phyloP scores from a whole-genome alignment of 35 echinoderm and acorn worm genomes.

The Apostichopus japonicus region DNA sequence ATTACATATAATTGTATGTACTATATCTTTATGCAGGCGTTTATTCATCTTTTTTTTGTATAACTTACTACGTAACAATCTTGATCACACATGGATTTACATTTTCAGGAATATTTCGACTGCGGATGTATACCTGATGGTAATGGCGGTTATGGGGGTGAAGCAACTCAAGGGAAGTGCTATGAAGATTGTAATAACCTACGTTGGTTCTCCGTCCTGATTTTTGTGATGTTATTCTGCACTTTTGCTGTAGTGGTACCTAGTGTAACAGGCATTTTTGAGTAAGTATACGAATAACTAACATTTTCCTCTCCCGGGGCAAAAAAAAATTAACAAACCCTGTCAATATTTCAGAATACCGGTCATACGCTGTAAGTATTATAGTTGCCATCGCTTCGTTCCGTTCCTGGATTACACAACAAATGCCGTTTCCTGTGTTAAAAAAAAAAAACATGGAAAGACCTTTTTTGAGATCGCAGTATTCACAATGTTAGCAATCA shows the following conservation, averaged over 20 bases:
- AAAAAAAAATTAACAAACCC: neutral
- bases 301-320: too few relatives aligned
- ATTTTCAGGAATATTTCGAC: slow-evolving; percentile 47
- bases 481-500: too few relatives aligned
- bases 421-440: too few relatives aligned
- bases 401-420: too few relatives aligned
- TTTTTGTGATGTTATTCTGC: slow-evolving; percentile 63
- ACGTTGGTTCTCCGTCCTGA: slow-evolving; percentile 31
- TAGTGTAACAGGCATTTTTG: slow-evolving; percentile 69
- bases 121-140: slow-evolving; percentile 58
- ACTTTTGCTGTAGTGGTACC: slow-evolving; percentile 78
- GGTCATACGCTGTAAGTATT: neutral
- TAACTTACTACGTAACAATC: neutral
- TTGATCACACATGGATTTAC: neutral
- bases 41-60: neutral
- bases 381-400: neutral
- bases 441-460: too few relatives aligned
- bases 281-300: slow-evolving; percentile 40
- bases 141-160: slow-evolving; percentile 5
- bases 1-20: too few relatives aligned
- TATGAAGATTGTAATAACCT: slow-evolving; percentile 42
- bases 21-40: neutral
- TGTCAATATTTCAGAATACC: neutral
- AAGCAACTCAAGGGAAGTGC: slow-evolving; percentile 64
- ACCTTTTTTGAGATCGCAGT: too few relatives aligned